phyloP scores from a whole-genome alignment of 2,113 vertebrate species.

The Calypte anna region DNA sequence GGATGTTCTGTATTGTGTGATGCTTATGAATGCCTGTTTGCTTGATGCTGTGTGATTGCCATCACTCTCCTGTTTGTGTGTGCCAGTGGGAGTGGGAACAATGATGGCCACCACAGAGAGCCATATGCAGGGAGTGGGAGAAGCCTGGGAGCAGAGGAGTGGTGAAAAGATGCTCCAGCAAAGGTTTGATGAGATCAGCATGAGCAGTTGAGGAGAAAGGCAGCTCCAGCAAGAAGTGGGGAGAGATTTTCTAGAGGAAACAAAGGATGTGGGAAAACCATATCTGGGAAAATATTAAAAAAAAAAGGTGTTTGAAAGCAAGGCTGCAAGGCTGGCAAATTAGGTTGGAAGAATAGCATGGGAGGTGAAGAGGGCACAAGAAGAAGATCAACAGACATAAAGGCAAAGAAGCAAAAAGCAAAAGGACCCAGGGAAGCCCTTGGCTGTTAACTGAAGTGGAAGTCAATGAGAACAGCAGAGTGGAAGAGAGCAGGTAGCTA shows the following conservation, averaged over 20 bases:
- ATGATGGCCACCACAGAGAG: background rate
- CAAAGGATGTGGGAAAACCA: background rate
- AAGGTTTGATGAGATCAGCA: too few relatives aligned
- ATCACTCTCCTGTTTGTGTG: background rate
- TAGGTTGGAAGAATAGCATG: background rate
- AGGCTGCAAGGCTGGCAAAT: background rate
- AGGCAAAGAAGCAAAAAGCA: background rate
- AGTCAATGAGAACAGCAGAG: background rate
- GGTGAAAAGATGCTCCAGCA: background rate
- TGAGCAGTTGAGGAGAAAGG: background rate
- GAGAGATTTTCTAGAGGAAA: background rate
- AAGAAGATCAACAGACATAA: background rate
- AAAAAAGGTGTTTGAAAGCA: background rate
- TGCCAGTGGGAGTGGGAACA: background rate
- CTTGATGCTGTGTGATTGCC: background rate
- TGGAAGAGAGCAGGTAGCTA: background rate
- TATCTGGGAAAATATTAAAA: too few relatives aligned
- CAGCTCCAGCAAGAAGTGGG: background rate
- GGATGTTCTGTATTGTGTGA: background rate
- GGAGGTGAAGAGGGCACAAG: background rate
- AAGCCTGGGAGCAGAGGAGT: background rate
- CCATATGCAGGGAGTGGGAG: rapidly evolving
- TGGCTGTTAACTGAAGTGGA: background rate
- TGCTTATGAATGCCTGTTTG: rapidly evolving
- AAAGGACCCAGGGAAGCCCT: background rate